Percentiles rank a stretch among this genome's conserved stretches.
Evolutionary conservation across 2,888 invertebrate genomes (phyloP).

Genomic region (Ormyrus thymus): DNA sequence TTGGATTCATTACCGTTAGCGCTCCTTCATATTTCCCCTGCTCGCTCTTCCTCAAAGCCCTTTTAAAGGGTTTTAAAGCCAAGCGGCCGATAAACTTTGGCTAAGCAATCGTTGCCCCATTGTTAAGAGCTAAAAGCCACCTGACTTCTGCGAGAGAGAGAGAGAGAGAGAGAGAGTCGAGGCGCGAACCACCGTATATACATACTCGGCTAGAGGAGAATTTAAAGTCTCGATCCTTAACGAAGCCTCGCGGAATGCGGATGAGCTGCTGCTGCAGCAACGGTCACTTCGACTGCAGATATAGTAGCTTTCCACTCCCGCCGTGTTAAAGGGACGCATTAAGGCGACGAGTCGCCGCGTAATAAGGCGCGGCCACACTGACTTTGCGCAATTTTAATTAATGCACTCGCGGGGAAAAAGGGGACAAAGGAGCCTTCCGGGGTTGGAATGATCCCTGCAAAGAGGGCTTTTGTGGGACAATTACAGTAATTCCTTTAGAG

Average conservation of each 20-base stretch:
- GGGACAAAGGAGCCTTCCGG: no score
- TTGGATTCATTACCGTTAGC: constrained; percentile 43
- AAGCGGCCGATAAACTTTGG: constrained; percentile 30
- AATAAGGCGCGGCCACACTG: constrained; percentile 56
- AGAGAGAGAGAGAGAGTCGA: constrained; percentile 4
- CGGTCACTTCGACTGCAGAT: constrained; percentile 43
- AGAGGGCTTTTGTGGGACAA: not conserved
- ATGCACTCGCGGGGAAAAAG: not conserved
- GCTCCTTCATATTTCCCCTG: constrained; percentile 36
- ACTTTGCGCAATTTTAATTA: constrained; percentile 4
- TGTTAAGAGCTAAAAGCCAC: constrained; percentile 28
- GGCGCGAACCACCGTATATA: not conserved
- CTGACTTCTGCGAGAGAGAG: constrained; percentile 3
- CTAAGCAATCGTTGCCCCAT: constrained; percentile 12
- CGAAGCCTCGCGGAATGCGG: constrained; percentile 58
- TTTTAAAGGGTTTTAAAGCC: constrained; percentile 11
- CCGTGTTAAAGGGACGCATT: constrained; percentile 58
- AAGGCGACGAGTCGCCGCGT: constrained; percentile 57
- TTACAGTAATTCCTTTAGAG: no score
- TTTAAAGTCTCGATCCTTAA: constrained; percentile 37
- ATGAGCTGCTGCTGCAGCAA: constrained; percentile 40
- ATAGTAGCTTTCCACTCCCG: constrained; percentile 11
- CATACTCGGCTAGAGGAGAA: constrained; percentile 5
- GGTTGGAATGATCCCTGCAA: not conserved
- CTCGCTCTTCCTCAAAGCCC: constrained; percentile 5